Base-by-base conservation (phyloP, 64 coral and sea anemone species). In the Porites australiensis region DNA sequence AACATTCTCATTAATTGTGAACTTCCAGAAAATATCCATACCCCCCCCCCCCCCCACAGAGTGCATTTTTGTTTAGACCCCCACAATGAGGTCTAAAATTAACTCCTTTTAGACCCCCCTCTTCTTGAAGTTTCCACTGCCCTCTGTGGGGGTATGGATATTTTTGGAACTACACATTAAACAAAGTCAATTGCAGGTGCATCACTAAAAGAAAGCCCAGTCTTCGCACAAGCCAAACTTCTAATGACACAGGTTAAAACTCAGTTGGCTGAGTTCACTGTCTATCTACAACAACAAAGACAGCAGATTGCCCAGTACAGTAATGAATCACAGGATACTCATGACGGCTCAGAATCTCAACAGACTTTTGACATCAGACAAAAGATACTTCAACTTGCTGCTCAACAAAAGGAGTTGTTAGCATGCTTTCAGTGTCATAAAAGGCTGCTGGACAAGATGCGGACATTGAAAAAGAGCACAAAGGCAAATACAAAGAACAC, bases 391-490 rank as follows among this genome's bases (percentile, higher is more conserved):
- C 46, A 84, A 3, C 81, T 84, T 84, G 81, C 81, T 23, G 3
- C 81, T 6, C 81, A 84, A 20, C 81, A 84, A 84, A 84, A 69
- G 46, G 63, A 84, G 62, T 50, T 84, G 63, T 11, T 84, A 68
- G 69, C n/a, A 13, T 44, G 65, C 4, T 69, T 84, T 0, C 81
- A 69, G 6, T 66, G 81, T 84, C 59, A 84, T 20, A 84, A 84
- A 68, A 84, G 68, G 7, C 81, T 84, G 19, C 14, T 84, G 67
- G 81, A 84, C n/a, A 84, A 84, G 63, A 49, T 84, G 53, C 81
- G 69, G 46, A 18, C 15, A 22, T 21, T 84, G 44, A 84, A 84
- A 68, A 15, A 84, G 18, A 84, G 22, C 19, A 19, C 61, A 44
- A 84, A 68, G 58, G 50, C 63, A 69, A 18, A 3, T 15, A 22